phyloP scores from a whole-genome alignment of 30 jellyfish, hydroid and myxozoan species.

The Clytia hemisphaerica region DNA sequence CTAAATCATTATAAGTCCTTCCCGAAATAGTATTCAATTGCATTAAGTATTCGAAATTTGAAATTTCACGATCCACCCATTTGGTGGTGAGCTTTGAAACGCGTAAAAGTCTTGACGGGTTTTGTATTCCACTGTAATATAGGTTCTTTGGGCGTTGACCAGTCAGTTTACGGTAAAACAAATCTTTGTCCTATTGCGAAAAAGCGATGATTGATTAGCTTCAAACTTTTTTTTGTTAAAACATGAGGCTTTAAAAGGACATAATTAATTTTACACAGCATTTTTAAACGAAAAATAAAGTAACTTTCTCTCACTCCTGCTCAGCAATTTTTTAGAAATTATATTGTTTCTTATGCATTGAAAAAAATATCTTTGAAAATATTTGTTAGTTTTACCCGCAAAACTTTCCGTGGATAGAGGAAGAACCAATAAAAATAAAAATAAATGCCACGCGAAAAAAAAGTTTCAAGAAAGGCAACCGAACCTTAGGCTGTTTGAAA shows the following conservation, averaged over 20 bases:
- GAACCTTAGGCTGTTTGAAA: slow-evolving; percentile 46
- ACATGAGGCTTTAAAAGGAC: too few species aligned
- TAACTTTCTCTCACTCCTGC: background rate
- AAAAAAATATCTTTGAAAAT: background rate
- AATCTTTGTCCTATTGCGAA: slow-evolving; percentile 54
- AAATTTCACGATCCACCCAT: slow-evolving; percentile 88
- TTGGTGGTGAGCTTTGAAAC: slow-evolving; percentile 62
- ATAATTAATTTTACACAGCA: too few species aligned
- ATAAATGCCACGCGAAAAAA: background rate
- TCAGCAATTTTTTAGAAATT: too few species aligned
- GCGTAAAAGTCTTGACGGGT: slow-evolving; percentile 72
- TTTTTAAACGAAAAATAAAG: background rate
- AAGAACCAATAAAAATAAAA: background rate
- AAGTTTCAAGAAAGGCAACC: background rate
- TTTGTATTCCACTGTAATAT: slow-evolving; percentile 78
- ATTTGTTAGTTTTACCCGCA: background rate
- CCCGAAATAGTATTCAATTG: slow-evolving; percentile 93
- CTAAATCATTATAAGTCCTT: slow-evolving; percentile 86
- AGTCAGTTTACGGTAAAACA: slow-evolving; percentile 47
- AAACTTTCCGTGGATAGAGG: background rate
- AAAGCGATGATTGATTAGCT: background rate
- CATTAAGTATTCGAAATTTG: slow-evolving; percentile 83
- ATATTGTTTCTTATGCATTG: too few species aligned
- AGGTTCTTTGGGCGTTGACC: slow-evolving; percentile 59
- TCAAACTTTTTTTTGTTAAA: background rate